Evolutionary conservation across 1,140 invertebrate species (phyloP), one percentile per base, ranked within the genome.

Genomic region (Dendrolimus kikuchii): DNA sequence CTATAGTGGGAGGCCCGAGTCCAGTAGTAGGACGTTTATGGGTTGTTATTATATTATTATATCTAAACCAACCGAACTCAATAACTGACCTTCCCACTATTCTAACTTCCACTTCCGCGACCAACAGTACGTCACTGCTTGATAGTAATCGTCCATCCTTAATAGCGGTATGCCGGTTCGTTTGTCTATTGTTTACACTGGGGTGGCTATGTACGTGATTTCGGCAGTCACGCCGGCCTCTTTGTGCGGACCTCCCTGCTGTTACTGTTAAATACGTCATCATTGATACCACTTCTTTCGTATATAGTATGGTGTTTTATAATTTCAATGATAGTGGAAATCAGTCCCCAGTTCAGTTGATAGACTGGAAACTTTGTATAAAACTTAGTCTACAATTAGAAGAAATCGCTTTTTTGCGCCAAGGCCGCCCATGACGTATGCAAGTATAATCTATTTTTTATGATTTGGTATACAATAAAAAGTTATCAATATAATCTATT

Each of bases 131-230:
- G 49, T 6, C 7, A 46, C 49, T 40, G 40, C 45, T 54, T 55
- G 74, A 81, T 83, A 64, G 61, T 63, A 60, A 78, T 77, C 77
- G 62, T 38, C 46, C 62, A 64, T 65, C 66, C 70, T 83, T 81
- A 83, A 81, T 80, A 73, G 71, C 64, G 40, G 9, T 23, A 23
- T 23, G 74, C 61, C 75, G 77, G 77, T 38, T 44, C 60, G 70
- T 83, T 83, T 83, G 80, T 80, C 80, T 68, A 83, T 83, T 83
- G 80, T 81, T 80, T 83, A 78, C 80, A 80, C 76, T 74, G 63
- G 79, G 79, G 77, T 74, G 72, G 62, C 48, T 62, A 8, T 40
- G 56, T 66, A 81, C 80, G 80, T 80, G 80, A 71, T 79, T 81
- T 65, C 61, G 75, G 73, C 63, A 76, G 76, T 83, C 80, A 83